Conservation (phyloP, 2,113 vertebrate species). For the Calidris pugnax region DNA sequence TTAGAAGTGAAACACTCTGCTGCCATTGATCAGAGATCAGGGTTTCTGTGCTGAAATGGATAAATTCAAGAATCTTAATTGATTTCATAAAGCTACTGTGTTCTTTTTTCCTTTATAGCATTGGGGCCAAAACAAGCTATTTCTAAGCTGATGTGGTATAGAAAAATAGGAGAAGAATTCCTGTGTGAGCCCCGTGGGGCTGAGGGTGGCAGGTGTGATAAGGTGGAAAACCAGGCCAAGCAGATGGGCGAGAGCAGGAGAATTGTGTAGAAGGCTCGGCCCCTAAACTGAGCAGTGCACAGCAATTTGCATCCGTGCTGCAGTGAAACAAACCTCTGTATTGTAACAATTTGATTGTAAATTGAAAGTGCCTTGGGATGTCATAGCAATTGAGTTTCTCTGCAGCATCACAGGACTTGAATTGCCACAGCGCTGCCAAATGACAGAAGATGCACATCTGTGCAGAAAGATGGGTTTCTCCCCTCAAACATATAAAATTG, state of each 20-base stretch:
- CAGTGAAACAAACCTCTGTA: neutral
- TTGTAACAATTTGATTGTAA: constrained; percentile 4
- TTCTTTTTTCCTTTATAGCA: neutral
- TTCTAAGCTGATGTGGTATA: neutral
- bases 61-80: neutral
- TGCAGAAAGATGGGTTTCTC: neutral
- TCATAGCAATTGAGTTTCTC: neutral
- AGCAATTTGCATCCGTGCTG: constrained; percentile 14
- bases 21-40: neutral
- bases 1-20: neutral
- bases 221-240: neutral
- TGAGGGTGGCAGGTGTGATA: neutral
- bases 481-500: neutral
- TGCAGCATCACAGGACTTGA: neutral
- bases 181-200: neutral
- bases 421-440: neutral
- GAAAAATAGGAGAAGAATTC: neutral
- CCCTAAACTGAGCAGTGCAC: neutral
- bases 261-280: neutral
- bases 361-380: constrained; percentile 43
- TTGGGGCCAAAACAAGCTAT: neutral
- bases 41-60: neutral
- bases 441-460: neutral
- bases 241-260: neutral
- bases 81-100: neutral